These are phyloP conservation scores for Triops cancriformis DNA, from an alignment of 1,140 invertebrate species.

Conservation along the genomic window DNA sequence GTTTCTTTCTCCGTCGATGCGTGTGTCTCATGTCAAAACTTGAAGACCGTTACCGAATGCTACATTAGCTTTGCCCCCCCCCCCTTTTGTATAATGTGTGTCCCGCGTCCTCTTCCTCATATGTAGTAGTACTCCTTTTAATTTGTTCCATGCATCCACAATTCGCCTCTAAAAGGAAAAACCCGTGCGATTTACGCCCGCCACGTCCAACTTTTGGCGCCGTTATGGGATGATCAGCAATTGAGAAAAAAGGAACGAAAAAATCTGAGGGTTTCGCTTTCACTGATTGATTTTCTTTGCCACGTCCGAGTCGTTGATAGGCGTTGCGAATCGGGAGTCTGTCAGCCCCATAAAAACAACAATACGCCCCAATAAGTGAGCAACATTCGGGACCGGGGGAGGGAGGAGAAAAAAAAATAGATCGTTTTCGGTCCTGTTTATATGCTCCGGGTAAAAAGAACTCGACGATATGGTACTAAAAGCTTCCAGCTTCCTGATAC, in stretches of 20 bases:
- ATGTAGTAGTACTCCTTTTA: neutral
- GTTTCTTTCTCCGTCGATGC: neutral
- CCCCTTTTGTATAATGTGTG: neutral
- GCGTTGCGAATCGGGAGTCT: neutral
- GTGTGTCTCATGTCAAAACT: conserved; percentile 2
- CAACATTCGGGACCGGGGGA: neutral
- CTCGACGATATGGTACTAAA: neutral
- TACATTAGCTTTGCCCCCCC: neutral
- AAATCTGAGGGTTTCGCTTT: neutral
- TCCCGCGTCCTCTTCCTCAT: neutral
- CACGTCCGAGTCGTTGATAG: neutral
- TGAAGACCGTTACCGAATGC: conserved; percentile 9
- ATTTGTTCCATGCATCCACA: neutral
- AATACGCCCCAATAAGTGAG: conserved; percentile 3
- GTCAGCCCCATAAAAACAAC: neutral
- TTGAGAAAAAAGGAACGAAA: neutral
- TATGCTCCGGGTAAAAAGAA: neutral
- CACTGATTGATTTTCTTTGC: neutral
- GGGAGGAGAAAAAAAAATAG: neutral
- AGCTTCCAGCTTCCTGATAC: neutral
- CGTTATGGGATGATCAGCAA: neutral
- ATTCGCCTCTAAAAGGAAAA: neutral
- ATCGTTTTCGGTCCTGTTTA: neutral
- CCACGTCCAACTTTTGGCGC: neutral
- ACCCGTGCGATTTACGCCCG: neutral